These are phyloP conservation scores for Baccha elongata DNA, from an alignment of 2,888 invertebrate genomes.

Conservation along the genomic window DNA sequence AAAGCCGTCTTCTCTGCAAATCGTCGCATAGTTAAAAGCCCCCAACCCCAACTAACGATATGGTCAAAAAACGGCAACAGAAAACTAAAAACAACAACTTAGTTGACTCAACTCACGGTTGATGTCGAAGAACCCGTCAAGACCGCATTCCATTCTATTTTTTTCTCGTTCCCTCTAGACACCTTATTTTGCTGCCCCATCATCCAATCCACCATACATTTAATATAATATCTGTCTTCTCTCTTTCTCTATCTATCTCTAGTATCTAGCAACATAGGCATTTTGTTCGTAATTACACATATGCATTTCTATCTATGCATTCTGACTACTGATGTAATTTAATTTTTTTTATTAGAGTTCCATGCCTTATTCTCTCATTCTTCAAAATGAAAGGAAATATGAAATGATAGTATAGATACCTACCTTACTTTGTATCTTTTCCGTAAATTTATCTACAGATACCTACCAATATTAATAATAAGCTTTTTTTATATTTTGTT, in stretches of 20 bases:
- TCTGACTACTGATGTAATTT: conserved; percentile 73
- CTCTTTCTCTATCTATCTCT: conserved; percentile 36
- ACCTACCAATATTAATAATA: too few species aligned
- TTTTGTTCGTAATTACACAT: conserved; percentile 72
- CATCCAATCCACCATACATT: background rate
- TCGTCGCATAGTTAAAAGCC: conserved; percentile 17
- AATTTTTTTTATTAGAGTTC: conserved; percentile 27
- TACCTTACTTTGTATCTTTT: conserved; percentile 7
- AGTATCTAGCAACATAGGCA: conserved; percentile 67
- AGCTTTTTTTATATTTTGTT: conserved; percentile 22
- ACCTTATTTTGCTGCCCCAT: conserved; percentile 41
- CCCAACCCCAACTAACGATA: background rate
- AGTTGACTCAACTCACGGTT: conserved; percentile 62
- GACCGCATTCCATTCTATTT: conserved; percentile 72
- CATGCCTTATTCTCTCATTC: background rate
- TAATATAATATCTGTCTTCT: conserved; percentile 24
- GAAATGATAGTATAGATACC: conserved; percentile 49
- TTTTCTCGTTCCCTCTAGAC: conserved; percentile 44
- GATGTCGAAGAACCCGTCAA: conserved; percentile 74
- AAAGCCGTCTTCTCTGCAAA: conserved; percentile 20
- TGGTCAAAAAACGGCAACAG: conserved; percentile 23
- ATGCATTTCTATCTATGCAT: conserved; percentile 74
- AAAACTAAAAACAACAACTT: conserved; percentile 33
- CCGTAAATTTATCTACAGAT: conserved; percentile 39
- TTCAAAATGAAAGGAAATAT: conserved; percentile 64